These are phyloP conservation scores for Capreolus pygargus DNA, from an alignment of 2,113 vertebrate genomes.

Conservation along the genomic window DNA sequence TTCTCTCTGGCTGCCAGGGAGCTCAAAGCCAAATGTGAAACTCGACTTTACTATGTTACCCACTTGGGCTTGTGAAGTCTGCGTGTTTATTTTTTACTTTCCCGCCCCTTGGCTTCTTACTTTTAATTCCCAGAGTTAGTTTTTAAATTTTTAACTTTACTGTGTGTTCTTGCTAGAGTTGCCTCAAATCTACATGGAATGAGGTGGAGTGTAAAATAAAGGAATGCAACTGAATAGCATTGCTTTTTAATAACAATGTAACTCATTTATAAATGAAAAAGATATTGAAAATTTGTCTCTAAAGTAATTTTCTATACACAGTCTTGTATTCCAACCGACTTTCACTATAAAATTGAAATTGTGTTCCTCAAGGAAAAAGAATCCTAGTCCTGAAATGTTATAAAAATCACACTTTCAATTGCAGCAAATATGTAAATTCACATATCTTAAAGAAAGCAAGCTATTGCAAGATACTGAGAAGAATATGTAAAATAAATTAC, in stretches of 20 bases:
- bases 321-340: constrained; percentile 26
- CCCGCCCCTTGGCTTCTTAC: not conserved
- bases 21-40: not conserved
- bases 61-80: not conserved
- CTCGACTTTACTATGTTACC: not conserved
- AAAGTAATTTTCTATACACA: constrained; percentile 41
- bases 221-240: constrained; percentile 16
- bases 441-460: constrained; percentile 7
- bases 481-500: not conserved
- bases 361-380: constrained; percentile 49
- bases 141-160: not conserved
- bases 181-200: not conserved
- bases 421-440: not conserved
- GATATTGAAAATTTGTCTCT: constrained; percentile 51
- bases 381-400: not conserved
- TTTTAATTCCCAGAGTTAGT: not conserved
- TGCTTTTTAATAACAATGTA: constrained; percentile 62
- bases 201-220: not conserved
- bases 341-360: constrained; percentile 56
- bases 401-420: constrained; percentile 36
- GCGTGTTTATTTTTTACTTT: not conserved
- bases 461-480: not conserved
- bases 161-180: not conserved
- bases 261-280: constrained; percentile 59
- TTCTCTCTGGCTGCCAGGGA: not conserved